These are phyloP conservation scores for Xylota sylvarum DNA, from an alignment of 2,888 invertebrate species.

Conservation along the genomic window DNA sequence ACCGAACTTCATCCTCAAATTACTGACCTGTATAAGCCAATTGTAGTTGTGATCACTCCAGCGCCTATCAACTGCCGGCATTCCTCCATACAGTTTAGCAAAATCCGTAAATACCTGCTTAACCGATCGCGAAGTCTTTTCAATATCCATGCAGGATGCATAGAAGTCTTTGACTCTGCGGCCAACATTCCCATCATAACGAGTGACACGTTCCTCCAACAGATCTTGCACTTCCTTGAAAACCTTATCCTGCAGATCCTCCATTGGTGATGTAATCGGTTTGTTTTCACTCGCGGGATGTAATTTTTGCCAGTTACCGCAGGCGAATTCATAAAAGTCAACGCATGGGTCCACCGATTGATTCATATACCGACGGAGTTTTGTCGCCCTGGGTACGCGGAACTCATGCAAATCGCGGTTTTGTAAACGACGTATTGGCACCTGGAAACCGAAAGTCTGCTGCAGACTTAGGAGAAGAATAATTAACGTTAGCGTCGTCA, in stretches of 20 bases:
- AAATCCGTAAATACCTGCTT: constrained; percentile 80
- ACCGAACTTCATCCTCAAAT: constrained; percentile 79
- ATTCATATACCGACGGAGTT: constrained; percentile 81
- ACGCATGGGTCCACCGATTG: constrained; percentile 80
- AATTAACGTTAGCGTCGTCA: constrained; percentile 38
- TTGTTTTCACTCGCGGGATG: constrained; percentile 78
- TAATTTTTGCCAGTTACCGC: constrained; percentile 81
- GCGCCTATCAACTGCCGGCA: constrained; percentile 79
- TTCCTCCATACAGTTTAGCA: constrained; percentile 80
- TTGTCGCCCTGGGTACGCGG: constrained; percentile 79
- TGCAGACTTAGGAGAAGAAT: constrained; percentile 27
- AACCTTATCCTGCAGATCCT: constrained; percentile 78
- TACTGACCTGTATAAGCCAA: constrained; percentile 80
- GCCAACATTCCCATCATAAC: constrained; percentile 78
- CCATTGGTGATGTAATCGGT: constrained; percentile 80
- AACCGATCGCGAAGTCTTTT: constrained; percentile 78
- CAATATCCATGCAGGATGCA: constrained; percentile 79
- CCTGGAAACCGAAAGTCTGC: constrained; percentile 43
- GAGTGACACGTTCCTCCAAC: constrained; percentile 68
- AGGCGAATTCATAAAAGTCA: constrained; percentile 82
- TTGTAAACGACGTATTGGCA: constrained; percentile 40
- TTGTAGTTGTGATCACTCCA: constrained; percentile 81
- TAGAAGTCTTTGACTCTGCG: constrained; percentile 81
- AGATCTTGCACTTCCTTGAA: constrained; percentile 79
- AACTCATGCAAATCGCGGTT: constrained; percentile 44